Conservation (phyloP, 1,140 invertebrate species). For the Caenorhabditis remanei region DNA sequence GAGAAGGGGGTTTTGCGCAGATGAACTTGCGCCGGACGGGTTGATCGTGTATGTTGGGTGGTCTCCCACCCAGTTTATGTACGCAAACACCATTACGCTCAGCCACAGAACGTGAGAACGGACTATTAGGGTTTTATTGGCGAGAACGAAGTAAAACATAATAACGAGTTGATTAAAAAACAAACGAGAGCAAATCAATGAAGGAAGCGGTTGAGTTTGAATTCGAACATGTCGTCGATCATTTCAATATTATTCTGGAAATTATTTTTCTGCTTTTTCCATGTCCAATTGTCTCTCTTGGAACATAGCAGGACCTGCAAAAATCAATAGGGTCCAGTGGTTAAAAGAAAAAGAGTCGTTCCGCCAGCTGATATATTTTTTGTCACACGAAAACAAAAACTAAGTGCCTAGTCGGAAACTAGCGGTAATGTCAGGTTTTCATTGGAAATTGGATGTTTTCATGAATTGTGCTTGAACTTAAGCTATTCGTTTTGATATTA, state of each 20-base stretch:
- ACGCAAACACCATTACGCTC: constrained; percentile 34
- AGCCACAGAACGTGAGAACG: not conserved
- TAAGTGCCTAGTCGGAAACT: not conserved
- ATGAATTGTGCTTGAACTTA: too few species aligned
- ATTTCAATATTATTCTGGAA: constrained; percentile 2
- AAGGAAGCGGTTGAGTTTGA: constrained; percentile 8
- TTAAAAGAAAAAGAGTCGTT: not conserved
- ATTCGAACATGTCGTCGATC: constrained; percentile 26
- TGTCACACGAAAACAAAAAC: not conserved
- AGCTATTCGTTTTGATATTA: too few species aligned
- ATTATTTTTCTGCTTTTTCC: constrained; percentile 19
- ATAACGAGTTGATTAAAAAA: not conserved
- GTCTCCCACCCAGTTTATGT: not conserved
- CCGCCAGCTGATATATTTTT: too few species aligned
- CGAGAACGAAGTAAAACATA: not conserved
- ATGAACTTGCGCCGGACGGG: constrained; percentile 18
- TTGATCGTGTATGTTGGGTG: constrained; percentile 29
- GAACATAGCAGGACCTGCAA: constrained; percentile 48
- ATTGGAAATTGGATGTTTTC: too few species aligned
- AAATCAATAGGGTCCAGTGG: constrained; percentile 41
- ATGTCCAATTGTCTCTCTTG: constrained; percentile 43
- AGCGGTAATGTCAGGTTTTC: too few species aligned
- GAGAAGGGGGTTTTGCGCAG: not conserved
- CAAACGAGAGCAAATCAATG: not conserved
- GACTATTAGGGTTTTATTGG: not conserved